Evolutionary conservation across 2,888 invertebrate species (phyloP).

Genomic region (Pecten maximus): DNA sequence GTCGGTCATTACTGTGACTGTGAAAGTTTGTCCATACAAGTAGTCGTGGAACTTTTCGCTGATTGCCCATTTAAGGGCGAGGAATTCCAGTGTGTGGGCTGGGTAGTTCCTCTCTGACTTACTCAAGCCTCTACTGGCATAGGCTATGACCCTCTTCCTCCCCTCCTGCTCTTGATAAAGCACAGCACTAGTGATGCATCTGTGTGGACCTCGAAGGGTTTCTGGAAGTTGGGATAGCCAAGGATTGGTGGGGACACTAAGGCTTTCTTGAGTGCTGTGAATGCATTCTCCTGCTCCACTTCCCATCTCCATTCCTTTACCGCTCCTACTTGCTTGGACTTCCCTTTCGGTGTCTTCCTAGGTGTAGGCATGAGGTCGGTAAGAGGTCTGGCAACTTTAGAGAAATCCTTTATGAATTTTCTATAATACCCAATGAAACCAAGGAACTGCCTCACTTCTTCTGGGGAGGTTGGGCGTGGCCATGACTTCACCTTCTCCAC

Average conservation of each 20-base stretch:
- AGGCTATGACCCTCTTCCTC: conserved; percentile 12
- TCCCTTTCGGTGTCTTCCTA: background rate
- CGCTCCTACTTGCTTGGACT: background rate
- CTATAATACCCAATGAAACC: conserved; percentile 38
- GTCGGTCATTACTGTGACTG: conserved; percentile 41
- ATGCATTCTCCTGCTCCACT: conserved; percentile 17
- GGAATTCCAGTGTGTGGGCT: conserved; percentile 42
- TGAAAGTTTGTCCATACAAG: conserved; percentile 30
- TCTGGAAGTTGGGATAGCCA: background rate
- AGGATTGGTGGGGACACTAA: conserved; percentile 36
- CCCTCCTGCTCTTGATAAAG: conserved; percentile 42
- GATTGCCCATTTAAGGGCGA: conserved; percentile 50
- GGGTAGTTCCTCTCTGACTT: no score
- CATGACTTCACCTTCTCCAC: conserved; percentile 36
- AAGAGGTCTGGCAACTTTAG: conserved; percentile 38
- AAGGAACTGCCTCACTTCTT: background rate
- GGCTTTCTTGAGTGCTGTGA: background rate
- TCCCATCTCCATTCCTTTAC: conserved; percentile 20
- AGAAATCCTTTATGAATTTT: conserved; percentile 39
- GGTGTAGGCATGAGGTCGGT: conserved; percentile 37
- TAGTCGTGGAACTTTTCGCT: conserved; percentile 44
- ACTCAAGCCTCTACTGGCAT: no score
- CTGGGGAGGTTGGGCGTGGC: conserved; percentile 40
- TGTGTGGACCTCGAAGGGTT: conserved; percentile 38
- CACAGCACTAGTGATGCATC: conserved; percentile 43